phyloP scores from a whole-genome alignment of 2,797 vertebrate genomes.

The Melanogrammus aeglefinus region DNA sequence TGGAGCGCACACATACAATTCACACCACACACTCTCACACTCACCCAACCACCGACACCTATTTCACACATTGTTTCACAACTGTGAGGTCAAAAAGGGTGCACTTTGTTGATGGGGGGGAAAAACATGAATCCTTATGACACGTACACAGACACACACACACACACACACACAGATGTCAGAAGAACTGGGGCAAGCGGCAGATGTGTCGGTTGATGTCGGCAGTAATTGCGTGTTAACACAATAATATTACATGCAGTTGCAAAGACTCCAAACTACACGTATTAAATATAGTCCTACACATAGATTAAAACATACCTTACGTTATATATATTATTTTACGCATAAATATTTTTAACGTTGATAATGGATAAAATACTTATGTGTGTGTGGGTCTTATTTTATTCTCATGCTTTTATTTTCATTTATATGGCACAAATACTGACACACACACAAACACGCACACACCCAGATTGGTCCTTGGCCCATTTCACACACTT shows the following conservation, averaged over 20 bases:
- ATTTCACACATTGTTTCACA: slow-evolving; percentile 44
- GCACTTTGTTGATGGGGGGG: slow-evolving; percentile 48
- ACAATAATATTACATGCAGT: not conserved
- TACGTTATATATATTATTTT: no score
- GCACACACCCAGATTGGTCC: slow-evolving; percentile 35
- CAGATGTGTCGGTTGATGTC: not conserved
- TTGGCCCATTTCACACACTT: slow-evolving; percentile 63
- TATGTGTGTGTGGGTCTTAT: no score
- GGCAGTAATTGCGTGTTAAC: not conserved
- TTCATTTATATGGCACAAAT: not conserved
- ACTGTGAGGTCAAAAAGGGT: slow-evolving; percentile 43
- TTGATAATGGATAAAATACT: not conserved
- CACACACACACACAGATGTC: not conserved
- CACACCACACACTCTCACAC: not conserved
- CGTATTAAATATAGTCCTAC: no score
- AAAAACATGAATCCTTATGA: slow-evolving; percentile 44
- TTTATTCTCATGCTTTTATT: no score
- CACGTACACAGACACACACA: slow-evolving; percentile 14
- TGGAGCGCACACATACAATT: not conserved
- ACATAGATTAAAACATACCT: no score
- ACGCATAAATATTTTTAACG: no score
- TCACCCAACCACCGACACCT: slow-evolving; percentile 3
- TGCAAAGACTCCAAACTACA: not conserved
- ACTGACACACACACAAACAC: slow-evolving; percentile 10
- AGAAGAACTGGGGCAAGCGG: slow-evolving; percentile 44